These are phyloP conservation scores for Trachythela sp. DNA, from an alignment of 64 coral and sea anemone species.

Conservation along the genomic window DNA sequence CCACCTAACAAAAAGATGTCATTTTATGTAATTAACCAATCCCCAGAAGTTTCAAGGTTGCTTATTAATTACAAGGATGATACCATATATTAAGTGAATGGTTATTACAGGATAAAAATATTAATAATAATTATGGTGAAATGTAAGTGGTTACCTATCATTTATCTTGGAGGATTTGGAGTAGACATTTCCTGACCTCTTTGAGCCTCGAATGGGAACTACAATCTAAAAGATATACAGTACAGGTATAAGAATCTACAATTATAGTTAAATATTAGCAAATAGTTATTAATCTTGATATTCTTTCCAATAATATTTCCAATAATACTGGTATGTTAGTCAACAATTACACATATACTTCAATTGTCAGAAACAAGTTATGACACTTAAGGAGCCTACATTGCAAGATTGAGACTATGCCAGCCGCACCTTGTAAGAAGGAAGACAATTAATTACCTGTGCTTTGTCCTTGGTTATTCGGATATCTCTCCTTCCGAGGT, in stretches of 20 bases:
- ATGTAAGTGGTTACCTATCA: background rate
- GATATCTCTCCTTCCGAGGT: slow-evolving; percentile 6
- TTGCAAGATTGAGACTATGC: too few species aligned
- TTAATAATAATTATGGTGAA: background rate
- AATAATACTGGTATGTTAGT: too few species aligned
- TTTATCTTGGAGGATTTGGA: background rate
- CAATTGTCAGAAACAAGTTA: too few species aligned
- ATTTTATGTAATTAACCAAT: background rate
- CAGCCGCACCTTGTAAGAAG: too few species aligned
- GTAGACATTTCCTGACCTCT: slow-evolving; percentile 16
- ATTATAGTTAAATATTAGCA: background rate
- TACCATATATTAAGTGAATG: too few species aligned
- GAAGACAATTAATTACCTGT: too few species aligned
- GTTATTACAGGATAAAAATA: too few species aligned
- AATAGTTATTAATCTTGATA: background rate
- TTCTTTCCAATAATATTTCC: too few species aligned
- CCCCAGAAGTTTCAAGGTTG: too few species aligned
- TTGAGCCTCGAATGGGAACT: background rate
- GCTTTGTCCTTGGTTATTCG: background rate
- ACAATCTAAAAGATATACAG: slow-evolving; percentile 1
- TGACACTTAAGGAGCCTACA: too few species aligned
- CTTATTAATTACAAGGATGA: too few species aligned
- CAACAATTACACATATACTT: too few species aligned
- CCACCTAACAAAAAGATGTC: background rate
- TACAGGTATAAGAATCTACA: background rate